Conservation (phyloP, 2,113 vertebrate species). For the Oreochromis aureus region DNA sequence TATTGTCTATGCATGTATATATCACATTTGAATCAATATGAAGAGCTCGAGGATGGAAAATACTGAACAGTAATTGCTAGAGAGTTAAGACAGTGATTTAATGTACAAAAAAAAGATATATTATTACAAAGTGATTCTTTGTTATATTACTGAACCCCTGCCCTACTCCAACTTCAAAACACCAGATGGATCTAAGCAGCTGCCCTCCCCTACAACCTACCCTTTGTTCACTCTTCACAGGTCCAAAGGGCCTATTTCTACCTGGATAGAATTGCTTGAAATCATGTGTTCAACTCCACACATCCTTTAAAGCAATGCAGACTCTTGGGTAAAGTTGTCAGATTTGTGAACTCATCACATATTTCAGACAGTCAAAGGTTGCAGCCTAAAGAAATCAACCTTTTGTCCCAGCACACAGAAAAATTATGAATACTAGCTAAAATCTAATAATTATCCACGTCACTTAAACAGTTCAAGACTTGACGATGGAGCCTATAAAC, state of each 20-base stretch:
- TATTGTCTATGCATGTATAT: not conserved
- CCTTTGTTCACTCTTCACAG: not conserved
- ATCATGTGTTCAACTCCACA: not conserved
- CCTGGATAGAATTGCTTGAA: constrained; percentile 1
- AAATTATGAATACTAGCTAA: not conserved
- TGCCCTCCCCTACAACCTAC: constrained; percentile 9
- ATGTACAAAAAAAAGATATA: not conserved
- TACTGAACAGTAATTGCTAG: not conserved
- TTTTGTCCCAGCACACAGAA: not conserved
- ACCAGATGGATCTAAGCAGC: constrained; percentile 30
- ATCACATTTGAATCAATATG: not conserved
- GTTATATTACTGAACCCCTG: not conserved
- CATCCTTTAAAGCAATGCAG: not conserved
- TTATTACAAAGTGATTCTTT: not conserved
- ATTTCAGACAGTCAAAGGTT: not conserved
- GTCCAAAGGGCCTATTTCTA: constrained; percentile 4
- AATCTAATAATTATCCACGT: not conserved
- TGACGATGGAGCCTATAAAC: not conserved
- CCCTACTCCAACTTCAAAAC: not conserved
- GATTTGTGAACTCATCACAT: not conserved
- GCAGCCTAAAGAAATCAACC: not conserved
- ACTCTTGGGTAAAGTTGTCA: not conserved
- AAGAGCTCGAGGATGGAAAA: not conserved
- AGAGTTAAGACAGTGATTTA: not conserved
- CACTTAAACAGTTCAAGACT: not conserved